These are phyloP conservation scores for Vanessa cardui DNA, from an alignment of 2,888 invertebrate species.

Conservation along the genomic window DNA sequence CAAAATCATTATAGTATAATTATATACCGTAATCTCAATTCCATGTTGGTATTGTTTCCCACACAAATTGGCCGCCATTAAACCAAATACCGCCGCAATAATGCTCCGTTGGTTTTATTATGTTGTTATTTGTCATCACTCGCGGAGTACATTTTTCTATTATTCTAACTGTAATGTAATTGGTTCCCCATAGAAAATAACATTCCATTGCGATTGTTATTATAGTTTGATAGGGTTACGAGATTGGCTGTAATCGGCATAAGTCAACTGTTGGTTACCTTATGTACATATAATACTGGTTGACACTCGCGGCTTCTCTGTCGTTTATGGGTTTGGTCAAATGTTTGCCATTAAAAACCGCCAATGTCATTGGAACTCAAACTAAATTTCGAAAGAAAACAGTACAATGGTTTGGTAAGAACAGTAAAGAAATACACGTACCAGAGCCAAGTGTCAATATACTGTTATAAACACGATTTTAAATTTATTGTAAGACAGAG, in stretches of 20 bases:
- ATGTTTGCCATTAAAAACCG: too few species aligned
- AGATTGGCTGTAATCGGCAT: background rate
- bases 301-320: too few species aligned
- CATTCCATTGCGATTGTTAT: constrained; percentile 32
- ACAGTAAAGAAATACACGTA: too few species aligned
- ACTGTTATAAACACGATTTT: too few species aligned
- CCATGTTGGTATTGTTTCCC: constrained; percentile 70
- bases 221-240: constrained; percentile 4
- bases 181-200: constrained; percentile 30
- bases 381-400: too few species aligned
- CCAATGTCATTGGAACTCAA: too few species aligned
- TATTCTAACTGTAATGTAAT: constrained; percentile 41
- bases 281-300: background rate
- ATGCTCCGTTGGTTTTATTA: constrained; percentile 50
- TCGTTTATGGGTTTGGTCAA: too few species aligned
- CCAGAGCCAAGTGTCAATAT: too few species aligned
- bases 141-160: constrained; percentile 37
- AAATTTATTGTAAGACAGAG: too few species aligned
- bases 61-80: constrained; percentile 70
- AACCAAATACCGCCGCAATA: constrained; percentile 64
- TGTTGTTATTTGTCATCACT: constrained; percentile 43
- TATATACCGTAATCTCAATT: constrained; percentile 73
- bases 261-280: background rate
- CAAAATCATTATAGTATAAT: constrained; percentile 48
- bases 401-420: too few species aligned